phyloP scores from a whole-genome alignment of 1,140 invertebrate species.

The Neoseiulus cucumeris region DNA sequence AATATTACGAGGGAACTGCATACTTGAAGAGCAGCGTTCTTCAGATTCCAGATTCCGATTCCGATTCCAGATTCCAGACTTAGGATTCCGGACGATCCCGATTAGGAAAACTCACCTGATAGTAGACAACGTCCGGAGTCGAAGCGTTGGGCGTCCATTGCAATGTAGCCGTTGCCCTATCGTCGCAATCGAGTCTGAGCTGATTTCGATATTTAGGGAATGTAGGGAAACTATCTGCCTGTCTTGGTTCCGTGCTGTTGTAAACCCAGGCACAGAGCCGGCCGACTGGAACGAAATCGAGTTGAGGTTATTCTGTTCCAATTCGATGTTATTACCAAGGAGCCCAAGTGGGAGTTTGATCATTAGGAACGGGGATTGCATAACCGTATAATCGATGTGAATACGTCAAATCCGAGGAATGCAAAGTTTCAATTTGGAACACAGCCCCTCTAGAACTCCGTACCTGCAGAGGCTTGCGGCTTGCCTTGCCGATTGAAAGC shows the following conservation, averaged over 20 bases:
- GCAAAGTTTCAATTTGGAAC: too few relatives aligned
- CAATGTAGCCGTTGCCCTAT: conserved; percentile 35
- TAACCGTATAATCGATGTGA: too few relatives aligned
- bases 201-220: conserved; percentile 54
- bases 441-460: too few relatives aligned
- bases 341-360: too few relatives aligned
- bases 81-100: not conserved
- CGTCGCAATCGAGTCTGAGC: conserved; percentile 42
- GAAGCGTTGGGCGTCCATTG: conserved; percentile 65
- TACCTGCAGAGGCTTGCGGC: conserved; percentile 48
- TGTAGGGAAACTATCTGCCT: conserved; percentile 51
- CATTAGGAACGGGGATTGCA: too few relatives aligned
- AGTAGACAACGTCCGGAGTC: conserved; percentile 81
- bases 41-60: conserved; percentile 4
- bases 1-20: conserved; percentile 5
- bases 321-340: too few relatives aligned
- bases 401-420: too few relatives aligned
- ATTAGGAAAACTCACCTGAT: conserved; percentile 44
- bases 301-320: too few relatives aligned
- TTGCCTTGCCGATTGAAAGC: conserved; percentile 52
- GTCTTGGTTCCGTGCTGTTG: conserved; percentile 41
- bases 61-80: conserved; percentile 14
- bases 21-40: not conserved
- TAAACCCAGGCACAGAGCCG: conserved; percentile 52
- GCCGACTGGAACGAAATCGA: conserved; percentile 35